phyloP scores from a whole-genome alignment of 1,140 invertebrate species.

The Lepidostoma basale region DNA sequence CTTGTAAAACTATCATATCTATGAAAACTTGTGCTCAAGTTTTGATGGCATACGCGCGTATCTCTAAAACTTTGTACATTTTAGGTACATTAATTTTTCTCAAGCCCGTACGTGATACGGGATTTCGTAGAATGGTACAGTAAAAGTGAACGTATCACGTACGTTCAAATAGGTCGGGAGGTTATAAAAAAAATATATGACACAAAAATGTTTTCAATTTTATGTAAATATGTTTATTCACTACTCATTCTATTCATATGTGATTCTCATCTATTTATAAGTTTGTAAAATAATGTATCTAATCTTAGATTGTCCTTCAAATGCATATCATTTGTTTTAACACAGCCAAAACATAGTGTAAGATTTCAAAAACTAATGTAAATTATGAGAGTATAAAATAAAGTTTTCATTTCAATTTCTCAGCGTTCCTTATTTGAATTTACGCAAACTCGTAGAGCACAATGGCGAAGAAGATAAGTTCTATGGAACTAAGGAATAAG shows the following conservation, averaged over 20 bases:
- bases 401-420: conserved; percentile 8
- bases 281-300: not conserved
- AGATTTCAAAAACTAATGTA: not conserved
- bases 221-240: not conserved
- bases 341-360: conserved; percentile 8
- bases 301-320: conserved; percentile 19
- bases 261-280: not conserved
- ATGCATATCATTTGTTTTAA: conserved; percentile 31
- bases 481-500: not conserved
- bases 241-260: not conserved
- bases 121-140: too few species aligned
- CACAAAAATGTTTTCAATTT: not conserved
- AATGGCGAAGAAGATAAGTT: too few species aligned
- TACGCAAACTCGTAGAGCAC: too few species aligned
- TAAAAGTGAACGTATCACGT: too few species aligned
- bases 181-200: not conserved
- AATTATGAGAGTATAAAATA: conserved; percentile 25
- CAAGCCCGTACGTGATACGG: too few species aligned
- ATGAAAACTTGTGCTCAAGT: too few species aligned
- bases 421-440: not conserved
- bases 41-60: too few species aligned
- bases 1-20: too few species aligned
- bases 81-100: too few species aligned
- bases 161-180: too few species aligned
- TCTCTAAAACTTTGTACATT: too few species aligned